phyloP scores from a whole-genome alignment of 2,888 invertebrate species.

The Drosophila pegasa region DNA sequence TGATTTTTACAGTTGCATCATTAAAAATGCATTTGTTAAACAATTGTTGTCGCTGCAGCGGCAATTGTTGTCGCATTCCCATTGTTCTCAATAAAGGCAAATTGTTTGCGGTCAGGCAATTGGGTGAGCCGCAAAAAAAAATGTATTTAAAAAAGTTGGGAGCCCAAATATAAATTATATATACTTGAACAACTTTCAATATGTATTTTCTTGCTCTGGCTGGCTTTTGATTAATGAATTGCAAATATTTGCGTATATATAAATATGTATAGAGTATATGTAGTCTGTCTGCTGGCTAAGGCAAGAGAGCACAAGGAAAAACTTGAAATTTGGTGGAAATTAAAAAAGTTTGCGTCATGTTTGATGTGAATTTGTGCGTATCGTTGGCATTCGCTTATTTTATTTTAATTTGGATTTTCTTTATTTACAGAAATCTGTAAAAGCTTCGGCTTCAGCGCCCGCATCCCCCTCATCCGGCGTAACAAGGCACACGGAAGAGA shows the following conservation, averaged over 20 bases:
- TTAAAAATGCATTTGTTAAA: slow-evolving; percentile 71
- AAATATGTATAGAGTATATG: neutral
- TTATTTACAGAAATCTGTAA: slow-evolving; percentile 81
- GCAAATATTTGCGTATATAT: slow-evolving; percentile 58
- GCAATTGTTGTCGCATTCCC: slow-evolving; percentile 21
- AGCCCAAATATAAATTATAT: neutral
- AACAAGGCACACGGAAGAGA: slow-evolving; percentile 85
- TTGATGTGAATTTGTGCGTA: slow-evolving; percentile 21
- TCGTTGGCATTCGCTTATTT: neutral
- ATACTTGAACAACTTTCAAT: neutral
- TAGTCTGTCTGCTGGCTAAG: neutral
- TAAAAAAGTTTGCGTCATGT: slow-evolving; percentile 63
- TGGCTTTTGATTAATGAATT: slow-evolving; percentile 69
- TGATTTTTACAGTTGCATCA: slow-evolving; percentile 66
- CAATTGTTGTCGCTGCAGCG: slow-evolving; percentile 11
- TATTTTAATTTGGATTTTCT: slow-evolving; percentile 12
- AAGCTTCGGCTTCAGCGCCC: slow-evolving; percentile 77
- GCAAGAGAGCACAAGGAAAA: slow-evolving; percentile 28
- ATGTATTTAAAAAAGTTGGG: neutral
- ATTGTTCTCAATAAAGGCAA: slow-evolving; percentile 45
- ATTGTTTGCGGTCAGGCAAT: slow-evolving; percentile 35
- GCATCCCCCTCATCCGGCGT: slow-evolving; percentile 61
- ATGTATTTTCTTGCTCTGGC: slow-evolving; percentile 4
- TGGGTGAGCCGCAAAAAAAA: slow-evolving; percentile 10
- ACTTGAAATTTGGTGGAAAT: slow-evolving; percentile 57